These are phyloP conservation scores for Rhingia campestris DNA, from an alignment of 2,888 invertebrate genomes.

Conservation along the genomic window DNA sequence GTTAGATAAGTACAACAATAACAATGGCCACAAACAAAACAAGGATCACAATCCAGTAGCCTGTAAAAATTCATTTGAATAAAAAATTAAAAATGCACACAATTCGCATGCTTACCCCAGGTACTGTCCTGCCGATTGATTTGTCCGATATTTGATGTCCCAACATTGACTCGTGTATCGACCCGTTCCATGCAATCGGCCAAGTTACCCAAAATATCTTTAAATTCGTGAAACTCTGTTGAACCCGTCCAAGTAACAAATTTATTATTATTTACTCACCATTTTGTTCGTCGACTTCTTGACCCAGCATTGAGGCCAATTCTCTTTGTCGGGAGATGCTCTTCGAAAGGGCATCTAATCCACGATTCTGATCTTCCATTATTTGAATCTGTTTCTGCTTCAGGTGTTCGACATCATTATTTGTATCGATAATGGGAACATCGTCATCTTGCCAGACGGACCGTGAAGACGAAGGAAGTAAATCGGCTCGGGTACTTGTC, in stretches of 20 bases:
- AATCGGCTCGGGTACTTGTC: constrained; percentile 70
- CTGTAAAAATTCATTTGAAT: constrained; percentile 79
- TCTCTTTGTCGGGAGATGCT: constrained; percentile 90
- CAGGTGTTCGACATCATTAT: constrained; percentile 83
- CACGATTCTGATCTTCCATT: constrained; percentile 89
- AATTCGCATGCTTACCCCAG: constrained; percentile 84
- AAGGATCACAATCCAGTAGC: constrained; percentile 89
- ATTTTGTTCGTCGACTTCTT: constrained; percentile 91
- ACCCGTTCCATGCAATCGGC: constrained; percentile 89
- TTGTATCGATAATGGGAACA: constrained; percentile 82
- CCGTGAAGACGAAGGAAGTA: constrained; percentile 68
- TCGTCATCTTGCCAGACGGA: constrained; percentile 79
- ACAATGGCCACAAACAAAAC: constrained; percentile 87
- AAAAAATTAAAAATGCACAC: background rate
- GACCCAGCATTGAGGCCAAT: constrained; percentile 88
- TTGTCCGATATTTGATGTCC: constrained; percentile 87
- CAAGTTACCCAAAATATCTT: constrained; percentile 90
- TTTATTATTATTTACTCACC: constrained; percentile 83
- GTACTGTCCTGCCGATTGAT: constrained; percentile 88
- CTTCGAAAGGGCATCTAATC: constrained; percentile 88
- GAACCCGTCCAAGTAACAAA: background rate
- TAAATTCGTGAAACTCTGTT: constrained; percentile 73
- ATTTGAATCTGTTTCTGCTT: constrained; percentile 85
- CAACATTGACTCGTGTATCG: constrained; percentile 86
- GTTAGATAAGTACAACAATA: constrained; percentile 83